phyloP scores from a whole-genome alignment of 1,140 invertebrate species.

The Sycobia sp. region DNA sequence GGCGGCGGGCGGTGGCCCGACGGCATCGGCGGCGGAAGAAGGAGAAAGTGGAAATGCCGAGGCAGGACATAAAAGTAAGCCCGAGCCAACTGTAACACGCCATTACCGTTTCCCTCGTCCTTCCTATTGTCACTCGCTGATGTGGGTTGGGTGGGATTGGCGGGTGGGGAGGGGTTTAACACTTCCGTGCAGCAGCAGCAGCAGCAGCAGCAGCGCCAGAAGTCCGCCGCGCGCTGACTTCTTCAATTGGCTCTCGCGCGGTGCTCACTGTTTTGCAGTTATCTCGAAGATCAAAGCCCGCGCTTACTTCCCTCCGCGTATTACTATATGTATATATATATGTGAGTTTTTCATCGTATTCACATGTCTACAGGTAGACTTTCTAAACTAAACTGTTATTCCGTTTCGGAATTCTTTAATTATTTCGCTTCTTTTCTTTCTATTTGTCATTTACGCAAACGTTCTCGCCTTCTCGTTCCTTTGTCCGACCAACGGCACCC shows the following conservation, averaged over 20 bases:
- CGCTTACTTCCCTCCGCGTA: background rate
- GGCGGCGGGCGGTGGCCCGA: background rate
- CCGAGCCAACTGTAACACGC: conserved; percentile 51
- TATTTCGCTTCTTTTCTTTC: too few species aligned
- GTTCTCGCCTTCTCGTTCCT: too few species aligned
- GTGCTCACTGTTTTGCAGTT: conserved; percentile 3
- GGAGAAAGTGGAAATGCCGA: conserved; percentile 40
- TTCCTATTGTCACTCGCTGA: conserved; percentile 2
- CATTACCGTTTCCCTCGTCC: conserved; percentile 46
- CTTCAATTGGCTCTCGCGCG: conserved; percentile 22
- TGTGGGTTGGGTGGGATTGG: too few species aligned
- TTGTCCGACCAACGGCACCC: too few species aligned
- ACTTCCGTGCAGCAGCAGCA: conserved; percentile 25
- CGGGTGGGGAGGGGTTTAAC: too few species aligned
- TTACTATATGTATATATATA: too few species aligned
- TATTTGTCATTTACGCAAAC: too few species aligned
- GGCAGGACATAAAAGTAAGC: conserved; percentile 56
- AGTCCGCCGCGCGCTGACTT: background rate
- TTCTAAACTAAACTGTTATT: too few species aligned
- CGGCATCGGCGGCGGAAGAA: background rate
- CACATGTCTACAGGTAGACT: too few species aligned
- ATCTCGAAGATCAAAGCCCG: conserved; percentile 1
- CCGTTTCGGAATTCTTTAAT: too few species aligned
- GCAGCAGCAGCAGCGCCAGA: conserved; percentile 30
- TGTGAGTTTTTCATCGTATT: too few species aligned